These are phyloP conservation scores for Pseudorectes ferrugineus DNA, from an alignment of 2,113 vertebrate species.

Conservation along the genomic window DNA sequence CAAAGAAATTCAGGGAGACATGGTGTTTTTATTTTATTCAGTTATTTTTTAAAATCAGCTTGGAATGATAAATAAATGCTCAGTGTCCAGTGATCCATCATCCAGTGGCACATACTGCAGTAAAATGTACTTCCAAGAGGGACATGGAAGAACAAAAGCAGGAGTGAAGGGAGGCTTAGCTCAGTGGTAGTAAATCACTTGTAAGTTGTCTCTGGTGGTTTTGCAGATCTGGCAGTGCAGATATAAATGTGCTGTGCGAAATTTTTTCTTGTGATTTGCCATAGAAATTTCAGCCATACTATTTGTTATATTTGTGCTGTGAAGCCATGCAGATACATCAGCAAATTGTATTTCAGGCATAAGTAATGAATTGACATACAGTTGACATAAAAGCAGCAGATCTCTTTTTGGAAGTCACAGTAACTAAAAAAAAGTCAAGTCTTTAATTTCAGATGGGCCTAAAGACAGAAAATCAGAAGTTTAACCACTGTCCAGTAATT, in stretches of 20 bases:
- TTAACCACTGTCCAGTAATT: background rate
- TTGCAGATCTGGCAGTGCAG: background rate
- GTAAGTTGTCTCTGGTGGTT: background rate
- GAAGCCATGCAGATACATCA: background rate
- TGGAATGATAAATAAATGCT: background rate
- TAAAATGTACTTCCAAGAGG: conserved; percentile 1
- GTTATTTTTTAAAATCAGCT: conserved; percentile 5
- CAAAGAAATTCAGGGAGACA: background rate
- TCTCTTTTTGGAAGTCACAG: background rate
- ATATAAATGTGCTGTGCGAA: background rate
- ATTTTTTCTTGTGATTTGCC: background rate
- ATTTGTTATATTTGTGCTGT: background rate
- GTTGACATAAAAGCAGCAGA: background rate
- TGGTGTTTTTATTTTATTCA: background rate
- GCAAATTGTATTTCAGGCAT: background rate
- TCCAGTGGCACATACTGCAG: background rate
- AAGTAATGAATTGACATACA: background rate
- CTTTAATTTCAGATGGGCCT: background rate
- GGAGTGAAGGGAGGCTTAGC: background rate
- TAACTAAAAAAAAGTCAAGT: background rate
- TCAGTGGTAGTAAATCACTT: conserved; percentile 25
- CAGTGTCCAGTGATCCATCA: background rate
- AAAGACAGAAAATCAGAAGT: background rate
- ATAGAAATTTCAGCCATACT: background rate
- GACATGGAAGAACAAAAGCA: background rate